Conservation (phyloP, 2,797 vertebrate genomes). For the Neostethus bicornis region DNA sequence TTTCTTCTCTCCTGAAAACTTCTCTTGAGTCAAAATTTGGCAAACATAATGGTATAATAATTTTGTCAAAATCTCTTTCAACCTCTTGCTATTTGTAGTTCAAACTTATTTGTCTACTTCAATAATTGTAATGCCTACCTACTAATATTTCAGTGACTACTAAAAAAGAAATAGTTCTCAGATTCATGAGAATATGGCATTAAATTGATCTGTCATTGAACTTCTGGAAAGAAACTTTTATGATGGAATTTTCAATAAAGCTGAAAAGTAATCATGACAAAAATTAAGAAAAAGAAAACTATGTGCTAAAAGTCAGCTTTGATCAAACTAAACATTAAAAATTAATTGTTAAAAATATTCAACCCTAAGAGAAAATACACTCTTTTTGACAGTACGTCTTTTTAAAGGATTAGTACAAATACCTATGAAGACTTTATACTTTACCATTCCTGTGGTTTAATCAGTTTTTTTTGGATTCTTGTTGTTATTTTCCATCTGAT, state of each 20-base stretch:
- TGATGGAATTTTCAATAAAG: background rate
- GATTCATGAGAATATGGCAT: no score
- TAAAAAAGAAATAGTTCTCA: no score
- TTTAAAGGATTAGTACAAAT: constrained; percentile 5
- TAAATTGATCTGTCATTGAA: no score
- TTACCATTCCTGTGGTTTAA: constrained; percentile 10
- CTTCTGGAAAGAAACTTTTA: background rate
- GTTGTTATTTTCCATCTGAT: constrained; percentile 6
- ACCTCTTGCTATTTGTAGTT: no score
- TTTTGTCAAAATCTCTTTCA: no score
- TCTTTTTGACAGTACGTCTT: constrained; percentile 1
- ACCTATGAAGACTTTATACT: constrained; percentile 13
- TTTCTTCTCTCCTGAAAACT: no score
- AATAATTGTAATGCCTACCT: no score
- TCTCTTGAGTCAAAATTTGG: no score
- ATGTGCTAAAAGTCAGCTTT: constrained; percentile 7
- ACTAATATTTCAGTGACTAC: no score
- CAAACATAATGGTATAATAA: background rate
- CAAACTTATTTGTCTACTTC: no score
- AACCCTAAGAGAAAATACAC: constrained; percentile 18
- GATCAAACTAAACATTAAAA: background rate
- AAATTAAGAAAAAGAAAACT: background rate
- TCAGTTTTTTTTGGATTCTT: background rate
- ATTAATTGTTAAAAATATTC: constrained; percentile 20
- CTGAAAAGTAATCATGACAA: constrained; percentile 1